These are phyloP conservation scores for Phylloscopus whistleri DNA, from an alignment of 2,113 vertebrate genomes.

Conservation along the genomic window DNA sequence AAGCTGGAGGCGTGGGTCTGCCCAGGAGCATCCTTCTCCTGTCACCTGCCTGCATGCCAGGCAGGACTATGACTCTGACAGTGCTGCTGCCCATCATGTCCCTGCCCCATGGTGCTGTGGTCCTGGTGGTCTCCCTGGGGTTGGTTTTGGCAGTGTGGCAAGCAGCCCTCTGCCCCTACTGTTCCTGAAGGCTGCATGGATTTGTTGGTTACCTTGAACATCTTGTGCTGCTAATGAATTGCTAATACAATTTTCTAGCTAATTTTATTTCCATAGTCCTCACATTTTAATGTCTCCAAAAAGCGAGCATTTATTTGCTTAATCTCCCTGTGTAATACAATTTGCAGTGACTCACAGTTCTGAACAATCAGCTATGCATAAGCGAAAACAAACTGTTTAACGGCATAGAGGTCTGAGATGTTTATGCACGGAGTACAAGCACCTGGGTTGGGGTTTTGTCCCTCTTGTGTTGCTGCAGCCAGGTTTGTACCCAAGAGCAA, in stretches of 20 bases:
- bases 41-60: background rate
- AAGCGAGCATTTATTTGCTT: conserved; percentile 71
- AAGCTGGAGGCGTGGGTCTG: background rate
- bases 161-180: background rate
- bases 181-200: background rate
- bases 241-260: conserved; percentile 77
- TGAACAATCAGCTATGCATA: conserved; percentile 66
- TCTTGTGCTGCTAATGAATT: conserved; percentile 72
- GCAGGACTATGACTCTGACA: fast-evolving
- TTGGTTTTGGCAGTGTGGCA: background rate
- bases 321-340: conserved; percentile 68
- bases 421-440: fast-evolving
- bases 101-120: fast-evolving
- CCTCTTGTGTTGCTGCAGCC: background rate
- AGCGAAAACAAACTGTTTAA: conserved; percentile 62
- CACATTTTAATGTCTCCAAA: conserved; percentile 68
- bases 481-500: fast-evolving
- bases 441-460: background rate
- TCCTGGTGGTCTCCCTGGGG: background rate
- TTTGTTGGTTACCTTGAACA: background rate
- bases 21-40: background rate
- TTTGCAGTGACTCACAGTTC: conserved; percentile 67
- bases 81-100: fast-evolving
- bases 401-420: conserved; percentile 3
- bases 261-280: conserved; percentile 75